Evolutionary conservation across 30 jellyfish, hydroid and myxozoan genomes (phyloP).

Genomic region (Catostylus mosaicus): DNA sequence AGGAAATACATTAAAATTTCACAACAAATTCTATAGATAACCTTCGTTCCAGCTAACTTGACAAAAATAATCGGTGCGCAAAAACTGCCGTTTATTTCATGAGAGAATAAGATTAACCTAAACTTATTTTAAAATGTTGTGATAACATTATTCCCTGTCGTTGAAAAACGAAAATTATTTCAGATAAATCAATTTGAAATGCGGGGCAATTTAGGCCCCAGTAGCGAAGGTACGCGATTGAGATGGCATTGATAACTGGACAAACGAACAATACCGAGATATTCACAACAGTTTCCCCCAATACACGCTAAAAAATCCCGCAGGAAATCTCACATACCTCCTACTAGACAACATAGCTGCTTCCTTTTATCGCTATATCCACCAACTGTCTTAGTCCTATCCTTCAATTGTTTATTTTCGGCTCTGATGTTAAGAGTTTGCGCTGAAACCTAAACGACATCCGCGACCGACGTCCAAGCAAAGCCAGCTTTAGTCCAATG

Average conservation of each 20-base stretch:
- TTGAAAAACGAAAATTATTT: too few relatives aligned
- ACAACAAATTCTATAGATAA: too few relatives aligned
- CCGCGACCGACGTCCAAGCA: conserved; percentile 52
- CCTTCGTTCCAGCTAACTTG: too few relatives aligned
- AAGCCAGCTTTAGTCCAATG: conserved; percentile 46
- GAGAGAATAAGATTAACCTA: too few relatives aligned
- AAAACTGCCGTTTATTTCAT: too few relatives aligned
- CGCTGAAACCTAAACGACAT: conserved; percentile 54
- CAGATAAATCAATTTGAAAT: too few relatives aligned
- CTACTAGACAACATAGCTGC: conserved; percentile 45
- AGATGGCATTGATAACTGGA: conserved; percentile 10
- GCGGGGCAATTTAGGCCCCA: background rate
- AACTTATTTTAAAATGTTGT: too few relatives aligned
- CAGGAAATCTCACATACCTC: conserved; percentile 51
- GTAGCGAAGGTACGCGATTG: background rate
- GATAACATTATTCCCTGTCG: too few relatives aligned
- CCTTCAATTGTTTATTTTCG: conserved; percentile 6
- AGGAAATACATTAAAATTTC: too few relatives aligned
- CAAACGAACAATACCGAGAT: conserved; percentile 27
- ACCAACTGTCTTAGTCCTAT: background rate
- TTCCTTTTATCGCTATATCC: conserved; percentile 4
- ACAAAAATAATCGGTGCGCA: too few relatives aligned
- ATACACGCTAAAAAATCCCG: conserved; percentile 42
- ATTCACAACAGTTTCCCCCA: conserved; percentile 34
- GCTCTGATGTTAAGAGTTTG: conserved; percentile 4